Evolutionary conservation across 2,888 invertebrate genomes (phyloP), one percentile per base, ranked within the genome.

Genomic region (Abscondita cerata): DNA sequence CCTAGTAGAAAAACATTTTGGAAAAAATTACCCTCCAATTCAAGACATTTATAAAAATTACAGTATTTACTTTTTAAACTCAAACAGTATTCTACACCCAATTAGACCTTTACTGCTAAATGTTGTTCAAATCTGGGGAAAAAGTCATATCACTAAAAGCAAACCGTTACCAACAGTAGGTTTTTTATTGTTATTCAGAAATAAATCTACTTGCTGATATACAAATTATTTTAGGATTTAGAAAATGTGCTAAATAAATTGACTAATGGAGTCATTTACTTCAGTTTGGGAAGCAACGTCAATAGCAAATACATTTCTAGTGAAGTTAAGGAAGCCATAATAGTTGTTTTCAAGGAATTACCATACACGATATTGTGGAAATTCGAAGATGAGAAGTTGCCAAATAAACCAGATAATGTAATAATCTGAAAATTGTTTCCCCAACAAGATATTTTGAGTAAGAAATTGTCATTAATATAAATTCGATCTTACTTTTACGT

Each of bases 261-360:
- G 6, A 53, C 62, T 1, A 57, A 75, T 6, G 78, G 78, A 0
- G 72, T 74, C 11, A 68, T 79, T 48, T 75, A 72, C 55, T 70
- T 78, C 55, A 78, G 76, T 55, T 67, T 79, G 33, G 79, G 79
- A 4, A 73, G 77, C 0, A 73, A 73, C 38, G 70, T 76, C 1
- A 70, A 73, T 54, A 72, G 71, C 20, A 69, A 52, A 6, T 59
- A 64, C 25, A 52, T 78, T 60, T 60, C 74, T 0, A 58, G 66
- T 16, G 56, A 70, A 4, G 69, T 67, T 15, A 58, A 67, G 9
- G 34, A 70, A 12, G 64, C 67, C 18, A 68, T 78, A 34, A 15
- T 75, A n/a, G 65, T 72, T 6, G 72, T 70, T 0, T 75, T 78
- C 51, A 50, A 68, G 1, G 69, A 69, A 54, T 58, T 77, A 41